Conservation (phyloP, 1,140 invertebrate genomes). For the Luehdorfia chinensis region DNA sequence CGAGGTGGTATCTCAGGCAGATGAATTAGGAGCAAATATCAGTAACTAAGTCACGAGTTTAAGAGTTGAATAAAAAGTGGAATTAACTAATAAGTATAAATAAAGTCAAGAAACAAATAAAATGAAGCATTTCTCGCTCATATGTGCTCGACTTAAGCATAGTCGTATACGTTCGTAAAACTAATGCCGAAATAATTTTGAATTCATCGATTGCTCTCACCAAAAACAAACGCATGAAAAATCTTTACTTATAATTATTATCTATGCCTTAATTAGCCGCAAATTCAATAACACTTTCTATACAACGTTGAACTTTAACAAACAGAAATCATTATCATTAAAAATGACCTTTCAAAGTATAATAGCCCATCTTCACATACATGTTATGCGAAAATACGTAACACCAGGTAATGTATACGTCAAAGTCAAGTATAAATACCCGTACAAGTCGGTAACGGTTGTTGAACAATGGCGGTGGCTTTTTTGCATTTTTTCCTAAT, state of each 20-base stretch:
- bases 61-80: no score
- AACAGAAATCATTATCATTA: constrained; percentile 27
- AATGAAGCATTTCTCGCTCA: no score
- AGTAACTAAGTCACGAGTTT: no score
- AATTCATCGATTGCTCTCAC: no score
- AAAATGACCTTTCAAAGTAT: constrained; percentile 28
- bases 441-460: constrained; percentile 17
- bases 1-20: no score
- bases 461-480: constrained; percentile 22
- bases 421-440: constrained; percentile 22
- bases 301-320: constrained; percentile 13
- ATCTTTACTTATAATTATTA: constrained; percentile 7
- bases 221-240: not conserved
- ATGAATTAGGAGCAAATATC: no score
- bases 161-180: no score
- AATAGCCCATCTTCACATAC: constrained; percentile 10
- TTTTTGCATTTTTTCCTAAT: constrained; percentile 29
- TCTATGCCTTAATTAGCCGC: constrained; percentile 11
- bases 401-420: constrained; percentile 22
- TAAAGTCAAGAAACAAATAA: no score
- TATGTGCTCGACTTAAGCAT: no score
- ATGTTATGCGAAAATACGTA: constrained; percentile 25
- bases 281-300: constrained; percentile 19
- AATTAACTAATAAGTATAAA: no score
- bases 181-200: no score